A percentile compares a stretch with the other conserved stretches of the same genome.
phyloP scores from a whole-genome alignment of 2,797 vertebrate species.

The Betta splendens region DNA sequence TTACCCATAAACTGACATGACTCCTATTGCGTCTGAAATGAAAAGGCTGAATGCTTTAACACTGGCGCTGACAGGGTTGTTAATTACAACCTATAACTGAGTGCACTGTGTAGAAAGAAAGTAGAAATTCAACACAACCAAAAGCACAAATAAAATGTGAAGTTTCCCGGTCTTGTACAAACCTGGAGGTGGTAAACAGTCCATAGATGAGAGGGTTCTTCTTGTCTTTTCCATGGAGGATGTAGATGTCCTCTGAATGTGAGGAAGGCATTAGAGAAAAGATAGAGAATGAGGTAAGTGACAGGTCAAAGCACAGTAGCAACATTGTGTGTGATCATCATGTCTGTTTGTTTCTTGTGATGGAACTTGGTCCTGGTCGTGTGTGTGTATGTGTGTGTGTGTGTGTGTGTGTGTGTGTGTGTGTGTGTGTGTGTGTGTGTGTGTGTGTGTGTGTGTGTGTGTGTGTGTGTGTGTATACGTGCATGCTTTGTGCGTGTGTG shows the following conservation, averaged over 20 bases:
- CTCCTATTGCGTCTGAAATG: no score
- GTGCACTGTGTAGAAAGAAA: no score
- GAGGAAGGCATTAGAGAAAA: conserved; percentile 20
- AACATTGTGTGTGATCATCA: no score
- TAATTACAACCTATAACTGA: no score
- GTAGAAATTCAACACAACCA: no score
- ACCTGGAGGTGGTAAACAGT: conserved; percentile 86
- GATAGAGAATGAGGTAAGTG: neutral
- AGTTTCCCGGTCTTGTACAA: conserved; percentile 17
- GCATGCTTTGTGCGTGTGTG: conserved; percentile 1
- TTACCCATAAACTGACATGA: no score
- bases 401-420: conserved; percentile 13
- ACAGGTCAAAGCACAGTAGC: neutral
- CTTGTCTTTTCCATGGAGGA: conserved; percentile 83
- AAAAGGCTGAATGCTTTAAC: no score
- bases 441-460: conserved; percentile 13
- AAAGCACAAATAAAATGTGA: no score
- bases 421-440: conserved; percentile 9
- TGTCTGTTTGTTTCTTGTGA: no score
- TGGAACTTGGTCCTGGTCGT: no score
- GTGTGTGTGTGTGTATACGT: conserved; percentile 11
- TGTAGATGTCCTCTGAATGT: conserved; percentile 83
- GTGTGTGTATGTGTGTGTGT: conserved; percentile 8
- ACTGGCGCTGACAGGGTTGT: no score
- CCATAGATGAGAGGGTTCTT: conserved; percentile 86